Evolutionary conservation across 2,888 invertebrate genomes (phyloP).

Genomic region (Epistrophe eligans): DNA sequence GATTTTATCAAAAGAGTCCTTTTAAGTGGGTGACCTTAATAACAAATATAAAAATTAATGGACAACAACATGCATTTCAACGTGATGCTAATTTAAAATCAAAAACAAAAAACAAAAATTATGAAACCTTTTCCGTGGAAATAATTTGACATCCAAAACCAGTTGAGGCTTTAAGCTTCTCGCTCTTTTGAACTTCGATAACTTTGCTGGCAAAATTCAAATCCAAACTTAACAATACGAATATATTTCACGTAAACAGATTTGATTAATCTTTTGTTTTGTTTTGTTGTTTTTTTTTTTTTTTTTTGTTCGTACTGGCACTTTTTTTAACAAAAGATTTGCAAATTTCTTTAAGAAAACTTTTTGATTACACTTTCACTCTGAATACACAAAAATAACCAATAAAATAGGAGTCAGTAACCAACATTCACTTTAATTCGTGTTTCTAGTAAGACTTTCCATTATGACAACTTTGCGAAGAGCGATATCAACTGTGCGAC

Average conservation of each 20-base stretch:
- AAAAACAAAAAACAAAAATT: constrained; percentile 12
- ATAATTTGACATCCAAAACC: constrained; percentile 36
- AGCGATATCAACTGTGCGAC: constrained; percentile 52
- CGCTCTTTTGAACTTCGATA: background rate
- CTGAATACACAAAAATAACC: background rate
- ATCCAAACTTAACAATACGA: constrained; percentile 27
- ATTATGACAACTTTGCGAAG: constrained; percentile 33
- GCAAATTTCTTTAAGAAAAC: constrained; percentile 31
- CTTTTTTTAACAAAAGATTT: background rate
- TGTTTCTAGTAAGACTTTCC: constrained; percentile 31
- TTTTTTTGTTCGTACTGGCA: background rate
- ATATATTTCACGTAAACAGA: background rate
- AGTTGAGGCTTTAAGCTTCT: constrained; percentile 41
- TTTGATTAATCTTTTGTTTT: constrained; percentile 14
- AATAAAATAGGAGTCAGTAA: background rate
- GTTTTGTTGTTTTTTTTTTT: background rate
- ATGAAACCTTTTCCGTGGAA: constrained; percentile 25
- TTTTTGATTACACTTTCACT: constrained; percentile 64
- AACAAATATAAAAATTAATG: too few relatives aligned
- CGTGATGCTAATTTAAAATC: background rate
- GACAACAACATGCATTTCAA: background rate
- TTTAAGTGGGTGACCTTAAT: too few relatives aligned
- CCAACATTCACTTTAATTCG: constrained; percentile 39
- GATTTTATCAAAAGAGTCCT: too few relatives aligned
- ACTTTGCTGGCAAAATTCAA: constrained; percentile 55